Evolutionary conservation across 1,140 invertebrate species (phyloP).

Genomic region (Drosophila tani): DNA sequence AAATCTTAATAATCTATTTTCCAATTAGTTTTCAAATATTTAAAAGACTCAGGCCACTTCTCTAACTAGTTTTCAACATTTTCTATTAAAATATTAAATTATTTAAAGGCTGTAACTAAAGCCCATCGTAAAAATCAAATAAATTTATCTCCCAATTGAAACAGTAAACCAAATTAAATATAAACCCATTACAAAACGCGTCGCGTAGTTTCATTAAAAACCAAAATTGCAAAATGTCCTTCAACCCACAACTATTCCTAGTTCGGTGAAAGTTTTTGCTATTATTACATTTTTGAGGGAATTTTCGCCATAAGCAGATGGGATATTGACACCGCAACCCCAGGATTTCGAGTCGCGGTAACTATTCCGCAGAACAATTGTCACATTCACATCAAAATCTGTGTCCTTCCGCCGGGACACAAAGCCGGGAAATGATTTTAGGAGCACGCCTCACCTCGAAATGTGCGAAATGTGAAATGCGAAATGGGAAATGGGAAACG

Average conservation of each 20-base stretch:
- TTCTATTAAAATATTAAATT: too few species aligned
- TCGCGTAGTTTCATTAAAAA: background rate
- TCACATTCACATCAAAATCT: conserved; percentile 58
- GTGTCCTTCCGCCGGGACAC: conserved; percentile 44
- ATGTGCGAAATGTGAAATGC: conserved; percentile 18
- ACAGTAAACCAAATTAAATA: background rate
- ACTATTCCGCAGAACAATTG: conserved; percentile 69
- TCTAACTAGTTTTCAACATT: background rate
- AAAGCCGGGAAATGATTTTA: conserved; percentile 54
- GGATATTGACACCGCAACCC: conserved; percentile 16
- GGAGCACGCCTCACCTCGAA: conserved; percentile 29
- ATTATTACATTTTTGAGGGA: background rate
- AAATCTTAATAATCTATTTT: background rate
- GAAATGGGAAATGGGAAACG: conserved; percentile 11
- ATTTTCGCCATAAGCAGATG: conserved; percentile 11
- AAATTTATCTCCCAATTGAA: background rate
- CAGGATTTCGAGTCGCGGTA: conserved; percentile 14
- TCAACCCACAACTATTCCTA: background rate
- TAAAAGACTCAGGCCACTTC: background rate
- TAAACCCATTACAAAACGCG: background rate
- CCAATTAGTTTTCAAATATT: too few species aligned
- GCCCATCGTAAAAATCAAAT: too few species aligned
- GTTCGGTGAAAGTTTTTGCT: background rate
- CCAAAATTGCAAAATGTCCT: too few species aligned
- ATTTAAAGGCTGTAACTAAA: too few species aligned